A percentile compares a stretch with the other conserved stretches of the same genome.
These are phyloP conservation scores for Eutrigla gurnardus DNA, from an alignment of 2,797 vertebrate species.

Conservation along the genomic window DNA sequence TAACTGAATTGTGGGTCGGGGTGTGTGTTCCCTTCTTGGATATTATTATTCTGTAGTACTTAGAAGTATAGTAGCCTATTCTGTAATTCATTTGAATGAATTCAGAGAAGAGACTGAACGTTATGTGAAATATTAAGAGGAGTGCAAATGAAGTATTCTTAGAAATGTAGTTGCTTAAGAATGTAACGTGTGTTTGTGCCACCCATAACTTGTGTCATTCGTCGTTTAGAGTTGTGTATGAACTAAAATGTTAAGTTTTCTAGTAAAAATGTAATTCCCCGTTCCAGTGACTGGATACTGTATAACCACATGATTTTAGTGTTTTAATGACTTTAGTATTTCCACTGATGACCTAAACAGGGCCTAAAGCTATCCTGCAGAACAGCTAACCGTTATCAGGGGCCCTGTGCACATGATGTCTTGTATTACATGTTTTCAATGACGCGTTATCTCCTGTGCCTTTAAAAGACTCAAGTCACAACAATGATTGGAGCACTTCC, in stretches of 20 bases:
- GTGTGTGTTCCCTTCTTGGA: not conserved
- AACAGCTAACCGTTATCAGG: no score
- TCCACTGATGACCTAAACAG: no score
- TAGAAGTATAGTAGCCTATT: not conserved
- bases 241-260: not conserved
- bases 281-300: not conserved
- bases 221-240: not conserved
- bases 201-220: not conserved
- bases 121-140: not conserved
- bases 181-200: not conserved
- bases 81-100: not conserved
- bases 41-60: no score
- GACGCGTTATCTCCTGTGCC: no score
- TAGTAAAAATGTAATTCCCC: not conserved
- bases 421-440: no score
- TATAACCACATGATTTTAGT: no score
- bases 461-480: no score
- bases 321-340: no score
- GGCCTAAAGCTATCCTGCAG: no score
- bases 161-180: not conserved
- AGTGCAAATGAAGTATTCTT: not conserved
- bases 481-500: no score
- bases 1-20: not conserved
- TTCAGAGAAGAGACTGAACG: not conserved
- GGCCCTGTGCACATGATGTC: no score